Percentiles rank a stretch among this genome's conserved stretches.
Evolutionary conservation across 2,797 vertebrate species (phyloP).

Genomic region (Acomys russatus): DNA sequence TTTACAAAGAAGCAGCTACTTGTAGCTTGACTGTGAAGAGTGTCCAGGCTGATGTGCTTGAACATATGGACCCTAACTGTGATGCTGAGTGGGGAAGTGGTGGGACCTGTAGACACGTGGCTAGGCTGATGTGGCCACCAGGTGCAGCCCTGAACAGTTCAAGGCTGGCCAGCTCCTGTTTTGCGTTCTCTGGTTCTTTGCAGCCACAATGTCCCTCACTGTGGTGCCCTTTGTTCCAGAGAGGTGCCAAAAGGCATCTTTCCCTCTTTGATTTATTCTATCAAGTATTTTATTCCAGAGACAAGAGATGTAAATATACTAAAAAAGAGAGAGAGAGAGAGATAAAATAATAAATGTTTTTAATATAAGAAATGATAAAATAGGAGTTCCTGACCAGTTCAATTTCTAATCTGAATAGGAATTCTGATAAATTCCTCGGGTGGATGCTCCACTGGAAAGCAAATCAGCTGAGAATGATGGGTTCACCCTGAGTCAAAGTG

Average conservation of each 20-base stretch:
- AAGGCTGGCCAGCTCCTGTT: not conserved
- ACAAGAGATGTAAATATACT: not conserved
- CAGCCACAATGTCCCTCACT: not conserved
- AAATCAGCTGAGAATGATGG: accelerated
- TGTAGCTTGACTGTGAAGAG: not conserved
- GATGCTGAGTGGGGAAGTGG: not conserved
- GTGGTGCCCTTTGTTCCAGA: not conserved
- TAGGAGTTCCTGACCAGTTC: not conserved
- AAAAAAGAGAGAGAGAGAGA: not conserved
- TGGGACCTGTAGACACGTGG: not conserved
- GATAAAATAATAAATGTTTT: not conserved
- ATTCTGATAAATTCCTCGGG: not conserved
- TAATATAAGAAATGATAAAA: not conserved
- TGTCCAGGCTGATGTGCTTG: not conserved
- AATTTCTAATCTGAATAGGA: not conserved
- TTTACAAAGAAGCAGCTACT: not conserved
- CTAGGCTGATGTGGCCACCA: not conserved
- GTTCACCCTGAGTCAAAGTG: not conserved
- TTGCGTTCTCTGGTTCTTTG: not conserved
- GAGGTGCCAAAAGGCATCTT: not conserved
- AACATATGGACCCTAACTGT: not conserved
- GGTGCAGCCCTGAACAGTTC: not conserved
- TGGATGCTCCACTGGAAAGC: accelerated
- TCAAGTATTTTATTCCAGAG: not conserved
- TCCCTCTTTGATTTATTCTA: not conserved